Percentiles rank a stretch among this genome's conserved stretches.
Evolutionary conservation across 1,140 invertebrate genomes (phyloP).

Genomic region (Apolygus lucorum): DNA sequence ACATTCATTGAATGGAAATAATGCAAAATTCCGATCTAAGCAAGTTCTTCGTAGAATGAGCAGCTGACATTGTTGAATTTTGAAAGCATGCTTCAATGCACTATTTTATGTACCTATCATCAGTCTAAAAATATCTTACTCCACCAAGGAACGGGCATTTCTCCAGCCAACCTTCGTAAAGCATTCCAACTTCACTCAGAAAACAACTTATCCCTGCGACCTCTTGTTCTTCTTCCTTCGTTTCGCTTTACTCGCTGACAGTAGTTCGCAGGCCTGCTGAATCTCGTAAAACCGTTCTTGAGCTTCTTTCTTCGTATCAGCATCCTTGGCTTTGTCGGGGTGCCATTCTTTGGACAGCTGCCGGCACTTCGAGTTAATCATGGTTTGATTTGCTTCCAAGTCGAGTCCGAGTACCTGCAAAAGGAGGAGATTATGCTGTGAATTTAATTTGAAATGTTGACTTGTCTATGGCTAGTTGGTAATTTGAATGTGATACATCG

Average conservation of each 20-base stretch:
- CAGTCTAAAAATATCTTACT: too few species aligned
- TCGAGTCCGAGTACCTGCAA: slow-evolving; percentile 63
- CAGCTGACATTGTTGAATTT: too few species aligned
- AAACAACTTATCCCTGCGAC: slow-evolving; percentile 27
- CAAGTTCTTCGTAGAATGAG: too few species aligned
- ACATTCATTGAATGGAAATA: too few species aligned
- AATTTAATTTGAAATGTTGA: neutral
- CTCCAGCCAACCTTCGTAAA: too few species aligned
- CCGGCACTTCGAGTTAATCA: slow-evolving; percentile 74
- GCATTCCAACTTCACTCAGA: too few species aligned
- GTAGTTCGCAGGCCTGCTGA: slow-evolving; percentile 81
- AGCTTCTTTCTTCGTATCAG: slow-evolving; percentile 49
- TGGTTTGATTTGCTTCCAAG: slow-evolving; percentile 66
- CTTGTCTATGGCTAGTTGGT: neutral
- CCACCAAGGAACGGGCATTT: too few species aligned
- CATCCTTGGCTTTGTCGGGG: slow-evolving; percentile 81
- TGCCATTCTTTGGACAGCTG: slow-evolving; percentile 78
- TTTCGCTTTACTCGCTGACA: slow-evolving; percentile 73
- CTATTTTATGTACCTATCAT: too few species aligned
- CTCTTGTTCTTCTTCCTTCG: slow-evolving; percentile 62
- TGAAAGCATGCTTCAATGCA: too few species aligned
- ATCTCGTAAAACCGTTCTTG: slow-evolving; percentile 88
- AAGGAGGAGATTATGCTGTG: slow-evolving; percentile 2
- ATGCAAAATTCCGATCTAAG: too few species aligned
- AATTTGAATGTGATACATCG: too few species aligned